phyloP scores from a whole-genome alignment of 2,888 invertebrate species.

The Ormyrus pomaceus region DNA sequence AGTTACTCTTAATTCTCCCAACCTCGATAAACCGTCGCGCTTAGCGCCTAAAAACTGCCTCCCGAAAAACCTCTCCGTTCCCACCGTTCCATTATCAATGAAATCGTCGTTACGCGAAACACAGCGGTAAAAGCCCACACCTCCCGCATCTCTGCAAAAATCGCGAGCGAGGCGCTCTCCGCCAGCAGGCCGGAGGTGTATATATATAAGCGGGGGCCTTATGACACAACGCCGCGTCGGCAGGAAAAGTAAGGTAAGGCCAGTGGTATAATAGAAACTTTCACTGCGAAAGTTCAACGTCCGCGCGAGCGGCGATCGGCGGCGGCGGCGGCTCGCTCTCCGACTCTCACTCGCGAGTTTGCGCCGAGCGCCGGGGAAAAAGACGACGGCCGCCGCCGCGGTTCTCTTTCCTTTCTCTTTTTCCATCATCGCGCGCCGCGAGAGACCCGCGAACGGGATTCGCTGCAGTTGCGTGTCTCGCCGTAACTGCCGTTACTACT shows the following conservation, averaged over 20 bases:
- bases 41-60: no score
- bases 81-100: no score
- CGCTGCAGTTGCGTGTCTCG: slow-evolving; percentile 3
- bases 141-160: no score
- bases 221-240: slow-evolving; percentile 68
- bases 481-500: slow-evolving; percentile 24
- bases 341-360: slow-evolving; percentile 67
- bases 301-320: slow-evolving; percentile 60
- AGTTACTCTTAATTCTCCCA: not conserved
- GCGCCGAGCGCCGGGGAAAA: no score
- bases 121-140: no score
- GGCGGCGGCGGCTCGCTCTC: slow-evolving; percentile 13
- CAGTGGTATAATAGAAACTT: slow-evolving; percentile 76
- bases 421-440: slow-evolving; percentile 28
- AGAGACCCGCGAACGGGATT: not conserved
- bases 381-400: slow-evolving; percentile 46
- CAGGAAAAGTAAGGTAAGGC: slow-evolving; percentile 76
- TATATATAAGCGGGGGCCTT: slow-evolving; percentile 58
- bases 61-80: no score
- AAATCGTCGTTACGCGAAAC: no score
- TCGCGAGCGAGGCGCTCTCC: not conserved
- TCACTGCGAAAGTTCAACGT: slow-evolving; percentile 75
- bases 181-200: not conserved
- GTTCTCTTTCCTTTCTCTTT: slow-evolving; percentile 59
- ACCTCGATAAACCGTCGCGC: slow-evolving; percentile 20